Base-by-base conservation (phyloP, 2,113 vertebrate genomes). In the Leptobrachium leishanense region DNA sequence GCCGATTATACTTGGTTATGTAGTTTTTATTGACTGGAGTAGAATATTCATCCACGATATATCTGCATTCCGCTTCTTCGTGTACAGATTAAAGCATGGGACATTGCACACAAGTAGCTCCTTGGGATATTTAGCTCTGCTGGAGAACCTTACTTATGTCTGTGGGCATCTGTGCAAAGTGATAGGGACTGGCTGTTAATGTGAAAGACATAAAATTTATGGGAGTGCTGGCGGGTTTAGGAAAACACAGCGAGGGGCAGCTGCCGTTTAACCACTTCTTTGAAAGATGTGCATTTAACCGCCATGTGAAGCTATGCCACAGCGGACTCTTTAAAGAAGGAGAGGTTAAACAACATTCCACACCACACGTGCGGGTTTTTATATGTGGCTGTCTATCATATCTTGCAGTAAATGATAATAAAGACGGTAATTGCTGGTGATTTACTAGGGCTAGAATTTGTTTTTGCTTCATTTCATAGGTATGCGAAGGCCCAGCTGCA, bases 391-490 rank as follows among this genome's bases (percentile, higher is more conserved):
- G 92, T 88, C 92, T 95, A 95, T 95, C 95, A 95, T 95, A 94
- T 94, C 95, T 93, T 94, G 95, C 95, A 94, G 93, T 96, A 95
- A 96, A 95, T 95, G 95, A 94, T 92, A 96, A 95, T 95, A 97
- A 97, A 97, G 90, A 86, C 95, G 94, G 94, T 97, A 97, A 97
- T 96, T 97, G 97, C 93, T 95, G 94, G 95, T 97, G 97, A 98
- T 97, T 97, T 96, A 95, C 96, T 97, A 98, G 96, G 93, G 94
- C 88, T 86, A 88, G 44, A 68, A 66, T 68, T 66, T 68, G 65
- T 57, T 77, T 67, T 69, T 59, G 75, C 65, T 77, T 42, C 50
- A 10, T 77, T 77, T 59, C 75, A 59, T 8, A 77, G 68, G 75
- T 55, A 68, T 68, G 50, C 43, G 68, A 68, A 68, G 67, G 2